phyloP scores from a whole-genome alignment of 2,888 invertebrate genomes.

The Aromia moschata region DNA sequence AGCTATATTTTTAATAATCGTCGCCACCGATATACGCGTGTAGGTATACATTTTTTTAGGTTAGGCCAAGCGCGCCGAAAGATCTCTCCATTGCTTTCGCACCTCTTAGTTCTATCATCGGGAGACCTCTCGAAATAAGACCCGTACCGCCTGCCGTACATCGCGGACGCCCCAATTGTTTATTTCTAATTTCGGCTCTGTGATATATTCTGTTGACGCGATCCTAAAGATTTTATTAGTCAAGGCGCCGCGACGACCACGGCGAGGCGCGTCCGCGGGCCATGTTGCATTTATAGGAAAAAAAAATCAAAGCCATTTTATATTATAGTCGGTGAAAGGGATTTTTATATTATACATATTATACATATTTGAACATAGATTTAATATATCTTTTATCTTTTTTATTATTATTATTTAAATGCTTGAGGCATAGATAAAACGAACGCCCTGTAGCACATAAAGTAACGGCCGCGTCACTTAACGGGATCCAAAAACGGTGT shows the following conservation, averaged over 20 bases:
- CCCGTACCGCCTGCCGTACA: conserved; percentile 37
- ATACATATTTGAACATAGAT: conserved; percentile 44
- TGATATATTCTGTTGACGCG: conserved; percentile 56
- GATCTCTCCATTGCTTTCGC: conserved; percentile 26
- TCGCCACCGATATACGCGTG: not conserved
- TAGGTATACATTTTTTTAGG: not conserved
- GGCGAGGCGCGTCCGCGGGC: conserved; percentile 41
- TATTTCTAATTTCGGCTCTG: conserved; percentile 55
- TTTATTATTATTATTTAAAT: conserved; percentile 44
- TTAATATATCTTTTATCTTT: conserved; percentile 46
- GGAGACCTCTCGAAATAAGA: conserved; percentile 23
- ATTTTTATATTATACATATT: conserved; percentile 45
- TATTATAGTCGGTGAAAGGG: conserved; percentile 55
- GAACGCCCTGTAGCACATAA: conserved; percentile 43
- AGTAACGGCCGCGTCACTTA: conserved; percentile 17
- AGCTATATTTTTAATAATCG: conserved; percentile 5
- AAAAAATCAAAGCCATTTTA: conserved; percentile 48
- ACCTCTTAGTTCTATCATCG: conserved; percentile 1
- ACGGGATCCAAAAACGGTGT: conserved; percentile 31
- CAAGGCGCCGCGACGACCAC: conserved; percentile 42
- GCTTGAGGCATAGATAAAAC: conserved; percentile 39
- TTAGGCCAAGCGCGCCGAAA: not conserved
- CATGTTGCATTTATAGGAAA: conserved; percentile 35
- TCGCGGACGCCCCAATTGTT: conserved; percentile 35
- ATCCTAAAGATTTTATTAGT: conserved; percentile 50